Percentiles rank a stretch among this genome's conserved stretches.
Evolutionary conservation across 2,797 vertebrate genomes (phyloP).

Genomic region (Dendrocincla fuliginosa): DNA sequence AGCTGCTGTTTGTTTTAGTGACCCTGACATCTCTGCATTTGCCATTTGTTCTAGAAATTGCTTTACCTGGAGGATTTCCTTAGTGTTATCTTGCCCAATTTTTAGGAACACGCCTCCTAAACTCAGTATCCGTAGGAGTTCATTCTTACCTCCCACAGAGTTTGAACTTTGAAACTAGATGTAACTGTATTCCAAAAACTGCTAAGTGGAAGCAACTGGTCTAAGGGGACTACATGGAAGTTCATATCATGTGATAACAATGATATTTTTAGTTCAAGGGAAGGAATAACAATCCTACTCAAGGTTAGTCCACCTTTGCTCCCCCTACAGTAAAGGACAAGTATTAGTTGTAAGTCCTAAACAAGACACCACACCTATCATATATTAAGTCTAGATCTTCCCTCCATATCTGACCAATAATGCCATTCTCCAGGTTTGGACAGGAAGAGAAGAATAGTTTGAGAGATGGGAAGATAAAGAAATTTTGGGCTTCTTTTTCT

Average conservation of each 20-base stretch:
- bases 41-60: not conserved
- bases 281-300: not conserved
- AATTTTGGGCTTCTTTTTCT: not conserved
- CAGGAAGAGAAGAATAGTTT: not conserved
- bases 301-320: not conserved
- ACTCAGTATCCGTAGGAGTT: not conserved
- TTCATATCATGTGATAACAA: not conserved
- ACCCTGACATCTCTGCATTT: not conserved
- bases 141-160: not conserved
- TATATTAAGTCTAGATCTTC: not conserved
- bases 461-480: not conserved
- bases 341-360: not conserved
- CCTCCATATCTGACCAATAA: not conserved
- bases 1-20: not conserved
- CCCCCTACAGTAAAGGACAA: not conserved
- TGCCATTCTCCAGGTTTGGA: not conserved
- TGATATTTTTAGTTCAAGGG: not conserved
- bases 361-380: not conserved
- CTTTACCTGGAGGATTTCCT: not conserved
- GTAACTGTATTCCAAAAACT: not conserved
- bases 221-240: not conserved
- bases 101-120: not conserved
- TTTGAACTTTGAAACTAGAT: not conserved
- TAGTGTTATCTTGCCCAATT: not conserved
- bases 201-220: not conserved